Conservation (phyloP, 2,113 vertebrate genomes). For the Rhombomys opimus region DNA sequence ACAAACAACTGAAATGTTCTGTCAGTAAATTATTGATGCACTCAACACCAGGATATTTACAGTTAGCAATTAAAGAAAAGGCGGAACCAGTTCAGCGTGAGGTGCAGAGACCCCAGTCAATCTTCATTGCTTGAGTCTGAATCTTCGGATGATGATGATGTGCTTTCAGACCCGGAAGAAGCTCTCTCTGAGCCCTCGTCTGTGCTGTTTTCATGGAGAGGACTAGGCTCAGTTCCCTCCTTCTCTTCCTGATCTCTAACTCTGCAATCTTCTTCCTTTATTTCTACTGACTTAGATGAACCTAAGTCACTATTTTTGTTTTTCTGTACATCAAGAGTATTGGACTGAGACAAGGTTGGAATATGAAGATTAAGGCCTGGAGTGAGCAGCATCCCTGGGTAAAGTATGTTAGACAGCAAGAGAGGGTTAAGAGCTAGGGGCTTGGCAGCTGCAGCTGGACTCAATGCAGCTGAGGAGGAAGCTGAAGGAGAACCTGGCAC, state of each 20-base stretch:
- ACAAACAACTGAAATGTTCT: conserved; percentile 96
- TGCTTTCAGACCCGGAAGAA: conserved; percentile 94
- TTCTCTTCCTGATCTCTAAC: conserved; percentile 87
- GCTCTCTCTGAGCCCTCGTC: conserved; percentile 96
- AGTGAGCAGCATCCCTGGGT: conserved; percentile 99
- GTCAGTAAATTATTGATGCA: conserved; percentile 95
- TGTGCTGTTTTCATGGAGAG: conserved; percentile 94
- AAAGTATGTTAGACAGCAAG: conserved; percentile 97
- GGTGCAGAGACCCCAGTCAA: conserved; percentile 94
- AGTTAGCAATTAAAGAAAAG: conserved; percentile 90
- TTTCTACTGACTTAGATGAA: conserved; percentile 84
- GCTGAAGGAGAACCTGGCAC: conserved; percentile 91
- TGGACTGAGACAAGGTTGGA: conserved; percentile 91
- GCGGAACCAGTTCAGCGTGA: conserved; percentile 94
- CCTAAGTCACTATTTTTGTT: conserved; percentile 90
- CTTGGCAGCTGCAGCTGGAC: conserved; percentile 89
- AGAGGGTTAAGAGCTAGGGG: conserved; percentile 96
- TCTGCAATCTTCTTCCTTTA: conserved; percentile 87
- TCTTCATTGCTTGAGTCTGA: conserved; percentile 98
- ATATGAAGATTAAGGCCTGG: conserved; percentile 99
- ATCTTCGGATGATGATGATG: conserved; percentile 93
- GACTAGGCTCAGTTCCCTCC: conserved; percentile 88
- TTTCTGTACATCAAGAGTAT: conserved; percentile 92
- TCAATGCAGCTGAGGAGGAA: conserved; percentile 88
- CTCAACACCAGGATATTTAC: conserved; percentile 99